Conservation (phyloP, 2,113 vertebrate genomes). For the Arenaria interpres region DNA sequence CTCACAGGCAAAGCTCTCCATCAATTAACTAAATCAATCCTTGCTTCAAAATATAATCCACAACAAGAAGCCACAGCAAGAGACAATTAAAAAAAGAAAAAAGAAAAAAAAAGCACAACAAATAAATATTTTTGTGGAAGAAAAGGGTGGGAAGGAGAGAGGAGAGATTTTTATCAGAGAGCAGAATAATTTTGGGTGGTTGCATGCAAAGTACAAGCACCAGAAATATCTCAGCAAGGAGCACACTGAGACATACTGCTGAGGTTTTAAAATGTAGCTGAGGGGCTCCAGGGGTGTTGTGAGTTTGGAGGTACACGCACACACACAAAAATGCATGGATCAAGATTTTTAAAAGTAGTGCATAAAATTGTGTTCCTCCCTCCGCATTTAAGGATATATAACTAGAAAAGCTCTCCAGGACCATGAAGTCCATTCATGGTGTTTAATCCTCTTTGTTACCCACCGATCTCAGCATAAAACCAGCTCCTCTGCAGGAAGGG, state of each 20-base stretch:
- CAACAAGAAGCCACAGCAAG: conserved; percentile 10
- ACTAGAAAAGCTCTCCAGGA: not conserved
- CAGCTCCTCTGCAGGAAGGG: fast-evolving
- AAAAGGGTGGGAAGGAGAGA: not conserved
- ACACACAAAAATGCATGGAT: not conserved
- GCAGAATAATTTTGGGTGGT: not conserved
- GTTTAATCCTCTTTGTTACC: not conserved
- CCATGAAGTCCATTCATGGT: not conserved
- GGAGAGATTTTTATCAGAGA: not conserved
- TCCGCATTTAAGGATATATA: not conserved
- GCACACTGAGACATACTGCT: no score
- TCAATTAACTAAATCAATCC: conserved; percentile 50
- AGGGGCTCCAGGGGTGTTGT: not conserved
- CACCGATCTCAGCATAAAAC: not conserved
- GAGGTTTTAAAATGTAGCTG: not conserved
- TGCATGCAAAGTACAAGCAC: not conserved
- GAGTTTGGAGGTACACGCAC: not conserved
- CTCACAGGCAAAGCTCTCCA: conserved; percentile 57
- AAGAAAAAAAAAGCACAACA: not conserved
- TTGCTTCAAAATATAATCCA: conserved; percentile 47
- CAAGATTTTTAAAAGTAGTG: not conserved
- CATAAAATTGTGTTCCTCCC: not conserved
- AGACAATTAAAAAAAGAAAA: not conserved
- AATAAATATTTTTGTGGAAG: not conserved
- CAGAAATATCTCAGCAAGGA: not conserved